Conservation (phyloP, 2,888 invertebrate genomes). For the Morinoia aosen region DNA sequence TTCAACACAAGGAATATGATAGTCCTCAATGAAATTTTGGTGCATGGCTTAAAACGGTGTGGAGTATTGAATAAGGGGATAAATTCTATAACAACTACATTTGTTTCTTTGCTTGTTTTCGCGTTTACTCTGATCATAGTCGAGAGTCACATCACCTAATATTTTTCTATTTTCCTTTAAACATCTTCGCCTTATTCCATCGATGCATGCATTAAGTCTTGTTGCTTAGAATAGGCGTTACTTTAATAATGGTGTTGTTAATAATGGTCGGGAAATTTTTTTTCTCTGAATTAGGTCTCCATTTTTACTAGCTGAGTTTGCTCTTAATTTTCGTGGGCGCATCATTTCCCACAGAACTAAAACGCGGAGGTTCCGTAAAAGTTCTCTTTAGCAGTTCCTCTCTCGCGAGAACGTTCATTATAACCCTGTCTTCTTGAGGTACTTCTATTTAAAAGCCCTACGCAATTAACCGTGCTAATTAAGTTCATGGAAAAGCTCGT, state of each 20-base stretch:
- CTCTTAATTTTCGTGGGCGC: neutral
- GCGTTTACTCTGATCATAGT: neutral
- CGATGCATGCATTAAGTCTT: too few relatives aligned
- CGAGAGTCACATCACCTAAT: neutral
- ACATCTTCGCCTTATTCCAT: too few relatives aligned
- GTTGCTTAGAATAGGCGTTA: too few relatives aligned
- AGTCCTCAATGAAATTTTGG: neutral
- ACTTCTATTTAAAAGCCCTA: conserved; percentile 15
- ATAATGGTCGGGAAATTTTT: neutral
- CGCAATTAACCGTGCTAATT: conserved; percentile 43
- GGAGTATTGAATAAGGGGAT: neutral
- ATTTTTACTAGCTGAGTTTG: neutral
- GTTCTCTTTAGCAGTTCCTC: neutral
- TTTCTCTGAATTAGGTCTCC: neutral
- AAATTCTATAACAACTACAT: neutral
- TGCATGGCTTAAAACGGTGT: neutral
- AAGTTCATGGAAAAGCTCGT: conserved; percentile 43
- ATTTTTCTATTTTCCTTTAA: too few relatives aligned
- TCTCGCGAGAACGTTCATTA: neutral
- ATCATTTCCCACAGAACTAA: neutral
- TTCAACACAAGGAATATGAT: neutral
- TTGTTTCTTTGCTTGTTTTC: neutral
- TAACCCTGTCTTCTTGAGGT: conserved; percentile 21
- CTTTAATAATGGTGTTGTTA: too few relatives aligned
- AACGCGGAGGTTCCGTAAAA: neutral